These are phyloP conservation scores for zebrafish (Danio rerio) DNA, from an alignment of 2,113 vertebrate genomes.

Conservation along the genomic window DNA sequence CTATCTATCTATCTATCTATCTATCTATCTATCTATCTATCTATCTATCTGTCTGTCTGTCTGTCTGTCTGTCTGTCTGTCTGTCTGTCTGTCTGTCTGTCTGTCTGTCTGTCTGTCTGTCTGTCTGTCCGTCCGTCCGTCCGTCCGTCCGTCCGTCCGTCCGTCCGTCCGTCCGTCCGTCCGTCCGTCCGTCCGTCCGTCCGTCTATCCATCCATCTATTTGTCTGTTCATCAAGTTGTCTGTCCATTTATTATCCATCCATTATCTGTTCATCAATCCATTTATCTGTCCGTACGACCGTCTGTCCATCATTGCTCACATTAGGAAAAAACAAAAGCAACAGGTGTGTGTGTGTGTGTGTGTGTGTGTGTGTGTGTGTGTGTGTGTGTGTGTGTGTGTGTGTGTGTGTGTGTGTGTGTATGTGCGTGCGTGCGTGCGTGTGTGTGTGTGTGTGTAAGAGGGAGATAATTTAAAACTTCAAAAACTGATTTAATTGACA, in stretches of 20 bases:
- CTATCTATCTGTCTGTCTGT: neutral
- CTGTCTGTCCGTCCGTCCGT: neutral
- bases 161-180: neutral
- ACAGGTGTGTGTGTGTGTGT: constrained; percentile 6
- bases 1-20: too few relatives aligned
- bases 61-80: neutral
- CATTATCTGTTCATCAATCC: neutral
- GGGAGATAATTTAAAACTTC: neutral
- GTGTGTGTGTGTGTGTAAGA: constrained; percentile 7
- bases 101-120: neutral
- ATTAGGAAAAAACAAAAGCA: neutral
- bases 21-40: neutral
- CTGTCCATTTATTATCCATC: neutral
- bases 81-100: neutral
- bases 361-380: too few relatives aligned
- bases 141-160: neutral
- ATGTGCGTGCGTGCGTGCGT: too few relatives aligned
- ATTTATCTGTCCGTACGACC: neutral
- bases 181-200: neutral
- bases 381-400: too few relatives aligned
- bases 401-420: too few relatives aligned
- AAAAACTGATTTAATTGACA: constrained; percentile 21
- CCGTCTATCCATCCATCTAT: neutral
- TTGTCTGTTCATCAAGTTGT: neutral
- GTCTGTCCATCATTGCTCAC: neutral